These are phyloP conservation scores for Sardina pilchardus DNA, from an alignment of 2,113 vertebrate species.

Conservation along the genomic window DNA sequence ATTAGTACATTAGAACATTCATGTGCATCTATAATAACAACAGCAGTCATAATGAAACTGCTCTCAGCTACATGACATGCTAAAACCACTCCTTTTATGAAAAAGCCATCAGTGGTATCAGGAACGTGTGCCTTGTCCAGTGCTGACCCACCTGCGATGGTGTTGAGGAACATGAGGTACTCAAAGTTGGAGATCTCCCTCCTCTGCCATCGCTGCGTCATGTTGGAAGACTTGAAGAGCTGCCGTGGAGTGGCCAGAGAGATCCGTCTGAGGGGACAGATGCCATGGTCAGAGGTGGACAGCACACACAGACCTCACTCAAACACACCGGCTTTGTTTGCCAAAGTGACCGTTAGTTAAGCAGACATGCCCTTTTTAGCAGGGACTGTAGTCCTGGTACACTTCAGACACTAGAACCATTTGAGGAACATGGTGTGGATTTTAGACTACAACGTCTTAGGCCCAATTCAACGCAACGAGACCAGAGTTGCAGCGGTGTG, in stretches of 20 bases:
- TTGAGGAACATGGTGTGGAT: background rate
- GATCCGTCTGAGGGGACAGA: conserved; percentile 79
- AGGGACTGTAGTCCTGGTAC: background rate
- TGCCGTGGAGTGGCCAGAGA: conserved; percentile 96
- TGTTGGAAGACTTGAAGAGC: conserved; percentile 99
- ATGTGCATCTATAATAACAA: too few species aligned
- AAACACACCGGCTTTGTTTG: background rate
- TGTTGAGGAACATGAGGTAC: conserved; percentile 99
- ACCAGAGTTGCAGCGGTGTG: too few species aligned
- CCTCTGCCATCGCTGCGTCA: conserved; percentile 99
- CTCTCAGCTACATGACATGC: background rate
- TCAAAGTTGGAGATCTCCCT: conserved; percentile 99
- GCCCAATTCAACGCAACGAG: too few species aligned
- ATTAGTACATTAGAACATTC: too few species aligned
- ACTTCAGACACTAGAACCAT: background rate
- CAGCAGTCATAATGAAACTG: background rate
- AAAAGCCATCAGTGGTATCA: background rate
- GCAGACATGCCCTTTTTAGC: background rate
- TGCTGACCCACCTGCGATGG: conserved; percentile 87
- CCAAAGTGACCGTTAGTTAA: background rate
- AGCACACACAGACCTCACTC: background rate
- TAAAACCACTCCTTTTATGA: too few species aligned
- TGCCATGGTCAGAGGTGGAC: background rate
- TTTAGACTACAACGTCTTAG: background rate
- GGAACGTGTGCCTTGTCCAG: background rate